Evolutionary conservation across 1,140 invertebrate genomes (phyloP), one percentile per base, ranked within the genome.

Genomic region (Notospermus geniculatus): DNA sequence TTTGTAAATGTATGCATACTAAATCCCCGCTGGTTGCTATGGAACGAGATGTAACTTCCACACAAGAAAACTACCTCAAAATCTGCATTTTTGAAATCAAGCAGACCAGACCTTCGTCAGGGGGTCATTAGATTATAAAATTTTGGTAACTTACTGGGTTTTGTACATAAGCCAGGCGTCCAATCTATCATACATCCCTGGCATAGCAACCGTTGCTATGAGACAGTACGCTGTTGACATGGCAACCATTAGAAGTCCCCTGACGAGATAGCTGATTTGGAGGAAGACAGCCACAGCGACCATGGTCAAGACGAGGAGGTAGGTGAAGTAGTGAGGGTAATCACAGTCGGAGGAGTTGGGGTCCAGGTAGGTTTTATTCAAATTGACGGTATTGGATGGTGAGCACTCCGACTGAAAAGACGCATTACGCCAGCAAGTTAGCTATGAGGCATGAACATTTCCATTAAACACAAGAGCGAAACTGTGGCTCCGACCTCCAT

Each of bases 291-390:
- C 87, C 19, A 88, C 84, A 0, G 86, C 88, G 39, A 91, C 81
- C 29, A 91, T 74, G 36, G 87, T 86, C 28, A 91, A 76, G n/a
- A 90, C 85, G 45, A 83, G 83, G 70, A 88, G 87, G 76, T 88
- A 87, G 43, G 86, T 86, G 71, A 90, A 87, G 75, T 91, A 91
- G 22, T 88, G 88, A 29, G 89, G 89, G 77, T 88, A 88, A 1
- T 57, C 59, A 58, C 64, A 68, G 15, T 17, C 11, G 11, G 29
- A 55, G 56, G 46, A 50, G 15, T 52, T 43, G 15, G 68, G 52
- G n/a, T 63, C 57, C 0, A 60, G 29, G 43, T 45, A 54, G 69
- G 56, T 57, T n/a, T 50, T 43, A 15, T 22, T 29, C 9, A 74
- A 60, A 74, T 80, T 60, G 65, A 66, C 61, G 62, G 41, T 65